Evolutionary conservation across 2,888 invertebrate genomes (phyloP).

Genomic region (Hydroisotoma schaefferi): DNA sequence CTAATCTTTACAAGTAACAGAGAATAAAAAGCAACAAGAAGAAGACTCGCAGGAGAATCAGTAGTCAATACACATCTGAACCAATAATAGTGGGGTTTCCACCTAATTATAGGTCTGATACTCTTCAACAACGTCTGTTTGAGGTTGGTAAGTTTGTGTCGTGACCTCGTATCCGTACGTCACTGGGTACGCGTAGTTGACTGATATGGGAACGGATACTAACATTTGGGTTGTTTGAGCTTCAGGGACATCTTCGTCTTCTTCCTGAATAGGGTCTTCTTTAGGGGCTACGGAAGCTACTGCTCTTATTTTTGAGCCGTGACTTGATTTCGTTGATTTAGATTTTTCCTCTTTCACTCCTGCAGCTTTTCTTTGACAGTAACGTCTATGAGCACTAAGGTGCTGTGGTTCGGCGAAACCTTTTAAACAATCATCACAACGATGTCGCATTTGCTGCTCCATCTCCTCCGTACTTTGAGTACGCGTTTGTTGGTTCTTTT

Average conservation of each 20-base stretch:
- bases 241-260: too few relatives aligned
- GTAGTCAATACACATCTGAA: too few relatives aligned
- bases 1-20: too few relatives aligned
- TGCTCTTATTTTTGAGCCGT: background rate
- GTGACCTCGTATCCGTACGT: conserved; percentile 5
- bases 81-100: too few relatives aligned
- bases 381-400: conserved; percentile 5
- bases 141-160: background rate
- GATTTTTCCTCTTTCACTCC: conserved; percentile 7
- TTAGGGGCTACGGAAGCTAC: background rate
- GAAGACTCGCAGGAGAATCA: too few relatives aligned
- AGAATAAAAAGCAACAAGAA: too few relatives aligned
- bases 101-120: conserved; percentile 2
- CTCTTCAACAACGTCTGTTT: background rate
- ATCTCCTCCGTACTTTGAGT: background rate
- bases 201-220: background rate
- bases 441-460: conserved; percentile 1
- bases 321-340: background rate
- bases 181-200: conserved; percentile 1
- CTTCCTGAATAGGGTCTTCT: background rate
- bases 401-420: conserved; percentile 10
- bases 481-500: background rate
- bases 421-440: conserved; percentile 9
- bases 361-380: conserved; percentile 2
- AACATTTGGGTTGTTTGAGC: background rate